Base-by-base conservation (phyloP, 2,888 invertebrate genomes). In the Cryptus viduatorius region DNA sequence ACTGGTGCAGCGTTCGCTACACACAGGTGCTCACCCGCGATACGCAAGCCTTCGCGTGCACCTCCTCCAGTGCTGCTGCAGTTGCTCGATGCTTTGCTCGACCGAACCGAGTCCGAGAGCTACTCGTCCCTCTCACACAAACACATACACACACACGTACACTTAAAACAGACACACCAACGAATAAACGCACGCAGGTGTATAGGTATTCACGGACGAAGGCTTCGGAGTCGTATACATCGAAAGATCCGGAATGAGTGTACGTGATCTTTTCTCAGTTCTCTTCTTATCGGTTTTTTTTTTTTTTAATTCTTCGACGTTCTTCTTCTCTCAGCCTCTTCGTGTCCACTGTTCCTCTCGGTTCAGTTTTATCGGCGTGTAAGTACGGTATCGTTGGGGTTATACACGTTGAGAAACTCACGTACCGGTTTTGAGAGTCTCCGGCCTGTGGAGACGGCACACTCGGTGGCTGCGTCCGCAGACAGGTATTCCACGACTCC, bases 401-500 rank as follows among this genome's bases (percentile, higher is more conserved):
- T 56, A 24, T 72, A 80, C 65, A 48, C 84, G 44, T 24, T 10
- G 31, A 19, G 46, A 65, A 65, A 90, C 87, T 90, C 88, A 87
- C 88, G 87, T 92, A 92, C 92, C 92, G 92, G 92, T 91, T 92
- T 92, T 90, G 88, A 89, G 87, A 37, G 37, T 87, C 86, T 85
- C 88, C 84, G 79, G 67, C 77, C 19, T 24, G 24, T 14, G 4
- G 8, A 59, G 24, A 37, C 29, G 29, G 5, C 59, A 59, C 29
- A 24, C 24, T 59, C 77, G 83, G 71, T 80, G 78, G 79, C 85
- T 84, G 81, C 79, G 79, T 61, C 79, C 78, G 86, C 88, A 88
- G 90, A 89, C 91, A 90, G 92, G 90, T 90, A 91, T 92, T 90
- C 90, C 90, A 48, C 87, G 86, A 88, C 89, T 90, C 92, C 92